A percentile compares a stretch with the other conserved stretches of the same genome.
These are phyloP conservation scores for Poeciliopsis turneri DNA, from an alignment of 2,797 vertebrate species.

Conservation along the genomic window DNA sequence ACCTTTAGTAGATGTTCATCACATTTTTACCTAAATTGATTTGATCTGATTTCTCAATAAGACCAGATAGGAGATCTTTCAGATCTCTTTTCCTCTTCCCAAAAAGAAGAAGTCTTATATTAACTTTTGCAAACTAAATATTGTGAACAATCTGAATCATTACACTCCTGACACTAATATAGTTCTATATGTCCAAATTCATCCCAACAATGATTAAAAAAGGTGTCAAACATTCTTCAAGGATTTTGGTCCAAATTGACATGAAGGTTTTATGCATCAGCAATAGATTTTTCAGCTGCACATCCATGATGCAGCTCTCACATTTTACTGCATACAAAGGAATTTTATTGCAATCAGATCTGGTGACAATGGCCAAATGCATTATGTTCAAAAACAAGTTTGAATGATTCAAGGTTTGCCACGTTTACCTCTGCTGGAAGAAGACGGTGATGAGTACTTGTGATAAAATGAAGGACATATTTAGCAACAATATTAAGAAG, in stretches of 20 bases:
- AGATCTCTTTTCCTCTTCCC: neutral
- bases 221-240: neutral
- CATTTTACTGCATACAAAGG: too few relatives aligned
- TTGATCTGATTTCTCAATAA: neutral
- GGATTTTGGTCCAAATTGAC: neutral
- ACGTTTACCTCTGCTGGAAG: neutral
- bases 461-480: neutral
- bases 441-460: neutral
- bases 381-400: too few relatives aligned
- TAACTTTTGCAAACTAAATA: neutral
- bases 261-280: neutral
- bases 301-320: too few relatives aligned
- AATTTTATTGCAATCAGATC: neutral
- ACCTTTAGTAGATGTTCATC: neutral
- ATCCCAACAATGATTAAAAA: neutral
- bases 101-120: neutral
- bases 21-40: neutral
- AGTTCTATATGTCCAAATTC: neutral
- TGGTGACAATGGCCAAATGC: neutral
- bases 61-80: neutral
- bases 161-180: neutral
- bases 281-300: neutral
- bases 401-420: neutral
- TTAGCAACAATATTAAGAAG: neutral
- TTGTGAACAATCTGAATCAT: neutral